phyloP scores from a whole-genome alignment of 2,888 invertebrate species.

The Prenolepis imparis region DNA sequence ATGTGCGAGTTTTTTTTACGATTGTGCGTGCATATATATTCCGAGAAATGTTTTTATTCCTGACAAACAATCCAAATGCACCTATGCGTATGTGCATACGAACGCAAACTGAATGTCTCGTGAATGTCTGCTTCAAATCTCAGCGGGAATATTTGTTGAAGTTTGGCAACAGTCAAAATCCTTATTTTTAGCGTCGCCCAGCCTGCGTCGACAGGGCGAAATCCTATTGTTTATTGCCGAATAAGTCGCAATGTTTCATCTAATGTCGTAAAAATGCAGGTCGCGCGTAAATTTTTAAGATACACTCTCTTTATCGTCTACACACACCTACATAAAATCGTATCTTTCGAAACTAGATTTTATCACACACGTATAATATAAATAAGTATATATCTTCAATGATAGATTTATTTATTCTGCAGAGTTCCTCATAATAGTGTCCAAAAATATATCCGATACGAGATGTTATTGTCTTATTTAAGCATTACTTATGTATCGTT shows the following conservation, averaged over 20 bases:
- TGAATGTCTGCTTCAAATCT: constrained; percentile 62
- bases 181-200: constrained; percentile 81
- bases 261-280: not conserved
- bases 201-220: constrained; percentile 68
- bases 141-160: constrained; percentile 80
- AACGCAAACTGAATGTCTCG: constrained; percentile 67
- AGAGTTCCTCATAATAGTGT: not conserved
- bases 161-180: constrained; percentile 83
- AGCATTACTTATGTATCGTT: not conserved
- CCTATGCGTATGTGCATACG: constrained; percentile 57
- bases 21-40: not conserved
- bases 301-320: not conserved
- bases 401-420: constrained; percentile 22
- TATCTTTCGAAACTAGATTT: not conserved
- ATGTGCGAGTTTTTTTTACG: not conserved
- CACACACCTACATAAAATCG: not conserved
- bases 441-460: constrained; percentile 15
- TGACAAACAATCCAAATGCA: not conserved
- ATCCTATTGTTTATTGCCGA: constrained; percentile 75
- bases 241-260: constrained; percentile 47
- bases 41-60: not conserved
- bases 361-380: not conserved
- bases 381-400: not conserved
- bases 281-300: not conserved
- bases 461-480: constrained; percentile 6